Base-by-base conservation (phyloP, 2,797 vertebrate genomes). In the Bovichtus diacanthus region DNA sequence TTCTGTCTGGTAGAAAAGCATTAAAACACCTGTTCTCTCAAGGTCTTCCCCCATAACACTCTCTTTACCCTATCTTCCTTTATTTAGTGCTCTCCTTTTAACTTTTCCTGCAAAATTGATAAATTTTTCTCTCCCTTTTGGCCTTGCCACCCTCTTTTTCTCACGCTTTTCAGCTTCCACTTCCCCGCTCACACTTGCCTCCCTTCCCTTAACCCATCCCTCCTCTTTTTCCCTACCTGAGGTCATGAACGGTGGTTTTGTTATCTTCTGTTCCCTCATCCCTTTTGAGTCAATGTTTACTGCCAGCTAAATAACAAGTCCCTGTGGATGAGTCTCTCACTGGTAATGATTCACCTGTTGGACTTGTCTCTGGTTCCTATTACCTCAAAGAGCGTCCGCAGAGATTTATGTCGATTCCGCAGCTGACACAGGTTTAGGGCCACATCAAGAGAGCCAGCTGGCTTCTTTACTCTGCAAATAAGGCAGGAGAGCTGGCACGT, bases 371-470 rank as follows among this genome's bases (percentile, higher is more conserved):
- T 41, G 56, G 29, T 61, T 83, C 74, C 70, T 69, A 67, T 88
- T 82, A 81, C 76, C 88, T 78, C 55, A 27, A 83, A 66, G 83
- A 81, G 59, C 41, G 78, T 70, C 86, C 62, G 6, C 43, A 41
- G 84, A 87, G 88, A 90, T 91, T 91, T 87, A 88, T 91, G 83
- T 91, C 15, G 29, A 71, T 77, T 75, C 80, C 78, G 86, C 82
- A 83, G 87, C 86, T 84, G 88, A 92, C 85, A 79, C 76, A 49
- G 84, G 83, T 90, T 91, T 87, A 81, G 81, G 77, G 70, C 60
- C 16, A 7, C 72, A 76, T 84, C 51, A 9, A 80, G 78, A 71
- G 44, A 81, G 81, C 83, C 90, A 90, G 87, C 87, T 88, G 91
- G 86, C 82, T 82, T 78, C 84, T 85, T 85, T 73, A 80, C 75